phyloP scores from a whole-genome alignment of 1,140 invertebrate species.

The Chlorops oryzae region DNA sequence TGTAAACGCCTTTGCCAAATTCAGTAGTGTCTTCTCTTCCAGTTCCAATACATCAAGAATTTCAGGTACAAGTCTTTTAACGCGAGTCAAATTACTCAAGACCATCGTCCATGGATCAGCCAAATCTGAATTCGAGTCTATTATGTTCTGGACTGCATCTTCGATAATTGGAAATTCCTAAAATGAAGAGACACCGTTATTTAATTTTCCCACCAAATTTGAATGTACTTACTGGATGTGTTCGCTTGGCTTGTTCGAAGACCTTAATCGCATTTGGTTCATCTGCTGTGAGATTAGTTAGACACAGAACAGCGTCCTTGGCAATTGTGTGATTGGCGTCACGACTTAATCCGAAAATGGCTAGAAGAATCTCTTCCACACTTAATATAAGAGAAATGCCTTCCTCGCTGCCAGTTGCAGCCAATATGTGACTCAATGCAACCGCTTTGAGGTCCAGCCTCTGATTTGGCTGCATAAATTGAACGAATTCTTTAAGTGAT shows the following conservation, averaged over 20 bases:
- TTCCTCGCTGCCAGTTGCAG: slow-evolving; percentile 61
- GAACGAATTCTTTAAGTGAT: slow-evolving; percentile 49
- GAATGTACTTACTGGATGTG: slow-evolving; percentile 25
- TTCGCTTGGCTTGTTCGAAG: slow-evolving; percentile 23
- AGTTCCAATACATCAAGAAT: slow-evolving; percentile 57
- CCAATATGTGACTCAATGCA: slow-evolving; percentile 54
- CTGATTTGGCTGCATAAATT: slow-evolving; percentile 51
- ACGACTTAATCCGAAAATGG: slow-evolving; percentile 58
- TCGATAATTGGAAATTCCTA: slow-evolving; percentile 28
- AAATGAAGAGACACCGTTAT: neutral
- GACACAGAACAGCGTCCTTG: slow-evolving; percentile 62
- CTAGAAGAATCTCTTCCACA: slow-evolving; percentile 54
- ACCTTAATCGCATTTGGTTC: slow-evolving; percentile 53
- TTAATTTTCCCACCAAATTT: no score
- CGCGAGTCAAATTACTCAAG: slow-evolving; percentile 71
- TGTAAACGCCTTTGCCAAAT: slow-evolving; percentile 63
- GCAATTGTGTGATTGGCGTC: slow-evolving; percentile 56
- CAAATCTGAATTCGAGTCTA: slow-evolving; percentile 52
- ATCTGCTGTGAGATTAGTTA: slow-evolving; percentile 70
- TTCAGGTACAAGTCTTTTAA: slow-evolving; percentile 51
- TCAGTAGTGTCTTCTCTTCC: slow-evolving; percentile 53
- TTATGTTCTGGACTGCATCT: slow-evolving; percentile 35
- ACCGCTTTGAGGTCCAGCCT: slow-evolving; percentile 55
- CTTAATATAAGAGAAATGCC: slow-evolving; percentile 57
- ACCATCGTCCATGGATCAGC: slow-evolving; percentile 75